Evolutionary conservation across 2,113 vertebrate genomes (phyloP), one percentile per base, ranked within the genome.

Genomic region (Oryzias woworae): DNA sequence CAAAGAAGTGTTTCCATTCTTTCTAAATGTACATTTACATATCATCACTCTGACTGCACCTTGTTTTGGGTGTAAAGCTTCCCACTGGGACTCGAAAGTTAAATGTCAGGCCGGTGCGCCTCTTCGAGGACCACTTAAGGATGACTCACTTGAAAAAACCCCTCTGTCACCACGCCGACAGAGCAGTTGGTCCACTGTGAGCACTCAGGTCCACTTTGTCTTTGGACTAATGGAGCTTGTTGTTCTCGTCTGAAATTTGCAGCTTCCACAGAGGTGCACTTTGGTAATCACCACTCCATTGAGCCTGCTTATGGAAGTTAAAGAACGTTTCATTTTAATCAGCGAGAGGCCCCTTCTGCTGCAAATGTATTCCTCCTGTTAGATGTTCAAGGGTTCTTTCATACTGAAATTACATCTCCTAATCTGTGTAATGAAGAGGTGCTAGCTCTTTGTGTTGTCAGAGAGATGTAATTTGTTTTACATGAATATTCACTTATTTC

Each of bases 321-420:
- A 58, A 24, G 52, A 74, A 66, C 59, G 23, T 66, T 67, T 74
- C 7, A 45, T 57, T 6, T 74, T 64, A 68, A 68, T 77, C 66
- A 71, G 55, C 0, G 16, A 51, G 63, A 58, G 51, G 51, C 8
- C 31, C 62, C 53, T 56, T 45, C 20, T 43, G n/a, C 3, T 5
- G 49, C 23, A 70, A 36, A 73, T 31, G 47, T 7, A n/a, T 53
- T 47, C 49, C 7, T 72, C 26, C 43, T 42, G 23, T 53, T 43
- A 7, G 26, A 54, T 3, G 36, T 71, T 66, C 36, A 43, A 45
- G 24, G 7, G 45, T 48, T 56, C 5, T 4, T 45, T 63, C 7
- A 18, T 42, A 26, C 44, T 28, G 14, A 0, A 20, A 41, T 63
- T 51, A 49, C 4, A 53, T 17, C 44, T 50, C 14, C 0, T 15